phyloP scores from a whole-genome alignment of 2,113 vertebrate species.

The Neoarius graeffei region DNA sequence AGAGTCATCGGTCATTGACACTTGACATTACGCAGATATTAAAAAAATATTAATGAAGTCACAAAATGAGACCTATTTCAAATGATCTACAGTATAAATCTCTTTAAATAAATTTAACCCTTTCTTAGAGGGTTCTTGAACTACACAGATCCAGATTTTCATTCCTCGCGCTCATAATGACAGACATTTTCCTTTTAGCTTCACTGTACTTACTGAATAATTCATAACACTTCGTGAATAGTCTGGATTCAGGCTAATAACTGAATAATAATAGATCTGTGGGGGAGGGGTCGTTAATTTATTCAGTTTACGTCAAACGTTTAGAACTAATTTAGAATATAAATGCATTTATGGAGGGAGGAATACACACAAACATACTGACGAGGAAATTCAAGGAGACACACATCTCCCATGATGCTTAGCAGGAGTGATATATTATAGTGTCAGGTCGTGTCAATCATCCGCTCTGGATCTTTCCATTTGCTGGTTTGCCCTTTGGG shows the following conservation, averaged over 20 bases:
- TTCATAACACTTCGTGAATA: not conserved
- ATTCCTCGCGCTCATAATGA: not conserved
- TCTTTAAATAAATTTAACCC: not conserved
- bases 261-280: not conserved
- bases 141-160: too few species aligned
- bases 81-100: too few species aligned
- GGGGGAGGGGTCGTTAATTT: not conserved
- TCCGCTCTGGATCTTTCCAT: conserved; percentile 49
- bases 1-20: conserved; percentile 2
- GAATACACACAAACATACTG: not conserved
- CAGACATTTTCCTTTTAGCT: not conserved
- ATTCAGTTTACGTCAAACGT: not conserved
- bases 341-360: not conserved
- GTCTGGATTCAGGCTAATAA: not conserved
- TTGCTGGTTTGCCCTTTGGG: conserved; percentile 37
- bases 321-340: not conserved
- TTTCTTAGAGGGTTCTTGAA: not conserved
- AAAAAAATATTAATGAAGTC: not conserved
- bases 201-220: not conserved
- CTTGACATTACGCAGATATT: not conserved
- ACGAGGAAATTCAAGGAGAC: not conserved
- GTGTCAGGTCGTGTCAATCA: conserved; percentile 47
- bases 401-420: conserved; percentile 29
- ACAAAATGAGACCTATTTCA: not conserved
- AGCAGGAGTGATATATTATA: conserved; percentile 42